Evolutionary conservation across 2,113 vertebrate species (phyloP).

Genomic region (Triplophysa tibetana): DNA sequence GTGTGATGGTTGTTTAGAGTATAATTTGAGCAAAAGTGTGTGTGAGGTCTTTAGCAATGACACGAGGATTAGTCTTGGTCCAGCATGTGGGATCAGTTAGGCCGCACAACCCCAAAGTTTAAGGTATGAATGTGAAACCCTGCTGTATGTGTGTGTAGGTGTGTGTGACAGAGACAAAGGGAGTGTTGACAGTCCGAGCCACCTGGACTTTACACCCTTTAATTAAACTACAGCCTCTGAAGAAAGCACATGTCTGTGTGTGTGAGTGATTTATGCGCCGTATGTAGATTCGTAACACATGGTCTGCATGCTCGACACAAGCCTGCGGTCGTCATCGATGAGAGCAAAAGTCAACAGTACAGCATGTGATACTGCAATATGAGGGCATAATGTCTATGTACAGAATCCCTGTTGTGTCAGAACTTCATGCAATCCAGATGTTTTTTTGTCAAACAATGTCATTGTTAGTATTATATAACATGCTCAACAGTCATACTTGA

Average conservation of each 20-base stretch:
- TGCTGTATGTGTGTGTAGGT: neutral
- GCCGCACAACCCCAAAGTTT: constrained; percentile 24
- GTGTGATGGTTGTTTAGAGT: constrained; percentile 39
- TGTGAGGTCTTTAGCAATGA: constrained; percentile 41
- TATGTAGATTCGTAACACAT: constrained; percentile 24
- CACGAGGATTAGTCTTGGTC: neutral
- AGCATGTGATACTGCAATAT: neutral
- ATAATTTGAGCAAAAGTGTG: constrained; percentile 33
- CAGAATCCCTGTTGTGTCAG: neutral
- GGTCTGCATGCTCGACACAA: neutral
- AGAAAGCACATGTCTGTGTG: constrained; percentile 16
- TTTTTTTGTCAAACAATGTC: neutral
- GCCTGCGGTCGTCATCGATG: constrained; percentile 16
- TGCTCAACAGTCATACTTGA: neutral
- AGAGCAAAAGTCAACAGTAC: constrained; percentile 11
- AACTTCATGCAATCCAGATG: neutral
- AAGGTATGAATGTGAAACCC: constrained; percentile 21
- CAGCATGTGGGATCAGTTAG: constrained; percentile 40
- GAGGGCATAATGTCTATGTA: neutral
- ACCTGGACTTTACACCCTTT: constrained; percentile 42
- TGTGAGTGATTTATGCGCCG: constrained; percentile 20
- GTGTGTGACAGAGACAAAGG: constrained; percentile 44
- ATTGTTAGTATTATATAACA: neutral
- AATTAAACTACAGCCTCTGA: constrained; percentile 37
- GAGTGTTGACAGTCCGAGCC: constrained; percentile 44